Conservation (phyloP, 2,113 vertebrate species). For the Campylomormyrus numenius region DNA sequence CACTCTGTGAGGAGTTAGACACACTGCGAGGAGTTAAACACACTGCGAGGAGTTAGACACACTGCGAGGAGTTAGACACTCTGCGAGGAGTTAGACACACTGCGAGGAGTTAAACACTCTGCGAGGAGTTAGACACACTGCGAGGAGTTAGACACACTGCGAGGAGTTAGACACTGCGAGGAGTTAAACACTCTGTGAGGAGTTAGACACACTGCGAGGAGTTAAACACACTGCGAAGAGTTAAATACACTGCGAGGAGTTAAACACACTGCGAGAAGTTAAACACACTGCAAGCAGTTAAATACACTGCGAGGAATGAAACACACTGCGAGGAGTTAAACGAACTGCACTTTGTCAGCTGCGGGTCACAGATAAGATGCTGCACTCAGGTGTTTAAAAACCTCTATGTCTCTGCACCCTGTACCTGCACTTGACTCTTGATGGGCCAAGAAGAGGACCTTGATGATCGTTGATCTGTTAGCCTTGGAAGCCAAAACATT, state of each 20-base stretch:
- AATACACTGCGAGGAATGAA: background rate
- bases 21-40: too few species aligned
- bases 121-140: too few species aligned
- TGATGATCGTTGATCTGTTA: background rate
- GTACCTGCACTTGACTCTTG: background rate
- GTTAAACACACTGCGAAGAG: too few species aligned
- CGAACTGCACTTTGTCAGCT: conserved; percentile 29
- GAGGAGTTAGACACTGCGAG: background rate
- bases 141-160: too few species aligned
- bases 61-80: background rate
- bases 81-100: background rate
- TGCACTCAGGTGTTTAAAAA: conserved; percentile 29
- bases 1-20: too few species aligned
- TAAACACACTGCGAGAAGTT: background rate
- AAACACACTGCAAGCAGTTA: background rate
- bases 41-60: background rate
- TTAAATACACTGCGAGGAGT: background rate
- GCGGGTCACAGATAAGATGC: conserved; percentile 32
- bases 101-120: background rate
- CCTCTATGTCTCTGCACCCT: background rate
- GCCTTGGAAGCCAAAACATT: conserved; percentile 4
- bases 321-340: background rate
- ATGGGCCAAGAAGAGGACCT: conserved; percentile 1
- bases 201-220: background rate
- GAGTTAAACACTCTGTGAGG: too few species aligned